Conservation (phyloP, 1,140 invertebrate genomes). For the Diorhabda sublineata region DNA sequence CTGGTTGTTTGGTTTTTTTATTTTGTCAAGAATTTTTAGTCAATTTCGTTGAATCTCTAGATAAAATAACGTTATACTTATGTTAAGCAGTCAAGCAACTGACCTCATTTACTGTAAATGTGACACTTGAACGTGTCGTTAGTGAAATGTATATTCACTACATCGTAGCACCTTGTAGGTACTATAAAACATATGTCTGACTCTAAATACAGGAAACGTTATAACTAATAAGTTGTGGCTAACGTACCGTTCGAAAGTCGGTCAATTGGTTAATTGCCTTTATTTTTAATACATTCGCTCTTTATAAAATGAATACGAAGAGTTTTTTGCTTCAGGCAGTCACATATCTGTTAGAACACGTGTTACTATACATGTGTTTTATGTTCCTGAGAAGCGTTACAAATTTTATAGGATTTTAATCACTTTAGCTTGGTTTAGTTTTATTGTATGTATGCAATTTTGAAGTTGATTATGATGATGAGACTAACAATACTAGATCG, state of each 20-base stretch:
- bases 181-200: background rate
- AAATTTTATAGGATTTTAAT: slow-evolving; percentile 1
- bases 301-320: background rate
- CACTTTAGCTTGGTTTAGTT: background rate
- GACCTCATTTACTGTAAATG: too few species aligned
- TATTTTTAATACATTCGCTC: background rate
- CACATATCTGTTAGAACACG: background rate
- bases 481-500: too few species aligned
- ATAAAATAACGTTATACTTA: too few species aligned
- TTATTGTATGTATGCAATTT: too few species aligned
- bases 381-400: background rate
- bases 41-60: too few species aligned
- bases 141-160: background rate
- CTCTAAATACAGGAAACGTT: background rate
- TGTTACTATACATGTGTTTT: background rate
- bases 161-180: background rate
- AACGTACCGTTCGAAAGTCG: background rate
- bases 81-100: too few species aligned
- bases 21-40: too few species aligned
- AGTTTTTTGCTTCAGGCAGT: background rate
- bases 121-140: background rate
- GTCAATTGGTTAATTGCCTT: background rate
- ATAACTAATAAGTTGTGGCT: background rate
- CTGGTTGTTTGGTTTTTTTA: too few species aligned
- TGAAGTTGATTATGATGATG: too few species aligned